Conservation (phyloP, 2,888 invertebrate species). For the Lamellibrachia satsuma region DNA sequence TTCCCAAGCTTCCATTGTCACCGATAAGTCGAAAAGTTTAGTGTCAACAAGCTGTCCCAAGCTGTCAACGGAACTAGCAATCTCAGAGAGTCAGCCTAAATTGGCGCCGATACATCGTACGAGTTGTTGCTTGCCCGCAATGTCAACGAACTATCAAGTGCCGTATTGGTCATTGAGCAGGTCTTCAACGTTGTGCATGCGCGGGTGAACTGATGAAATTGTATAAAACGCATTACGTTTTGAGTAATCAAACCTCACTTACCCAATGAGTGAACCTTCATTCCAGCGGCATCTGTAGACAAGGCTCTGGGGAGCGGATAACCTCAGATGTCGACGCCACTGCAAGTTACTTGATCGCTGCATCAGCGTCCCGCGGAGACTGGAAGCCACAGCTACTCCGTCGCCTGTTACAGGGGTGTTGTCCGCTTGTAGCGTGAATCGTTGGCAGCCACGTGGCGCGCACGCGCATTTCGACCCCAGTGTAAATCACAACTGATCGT, state of each 20-base stretch:
- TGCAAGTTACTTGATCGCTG: not conserved
- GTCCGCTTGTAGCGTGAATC: not conserved
- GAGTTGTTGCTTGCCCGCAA: not conserved
- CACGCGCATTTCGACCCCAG: not conserved
- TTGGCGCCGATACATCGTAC: not conserved
- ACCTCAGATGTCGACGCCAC: slow-evolving; percentile 6
- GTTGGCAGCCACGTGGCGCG: slow-evolving; percentile 3
- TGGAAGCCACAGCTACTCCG: not conserved
- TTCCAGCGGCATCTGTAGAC: not conserved
- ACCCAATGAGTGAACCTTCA: not conserved
- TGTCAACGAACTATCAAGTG: not conserved
- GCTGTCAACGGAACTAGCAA: not conserved
- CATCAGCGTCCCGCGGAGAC: not conserved
- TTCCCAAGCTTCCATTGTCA: not conserved
- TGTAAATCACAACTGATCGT: not conserved
- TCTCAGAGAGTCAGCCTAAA: not conserved
- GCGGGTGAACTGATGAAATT: not conserved
- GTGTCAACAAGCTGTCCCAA: not conserved
- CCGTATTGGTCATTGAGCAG: not conserved
- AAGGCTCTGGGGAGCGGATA: not conserved
- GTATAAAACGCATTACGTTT: not conserved
- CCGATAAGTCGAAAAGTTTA: not conserved
- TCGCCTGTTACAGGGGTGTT: not conserved
- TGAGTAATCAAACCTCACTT: not conserved
- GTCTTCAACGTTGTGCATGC: not conserved